phyloP scores from a whole-genome alignment of 2,888 invertebrate genomes.

The Agonopterix alstromeriana region DNA sequence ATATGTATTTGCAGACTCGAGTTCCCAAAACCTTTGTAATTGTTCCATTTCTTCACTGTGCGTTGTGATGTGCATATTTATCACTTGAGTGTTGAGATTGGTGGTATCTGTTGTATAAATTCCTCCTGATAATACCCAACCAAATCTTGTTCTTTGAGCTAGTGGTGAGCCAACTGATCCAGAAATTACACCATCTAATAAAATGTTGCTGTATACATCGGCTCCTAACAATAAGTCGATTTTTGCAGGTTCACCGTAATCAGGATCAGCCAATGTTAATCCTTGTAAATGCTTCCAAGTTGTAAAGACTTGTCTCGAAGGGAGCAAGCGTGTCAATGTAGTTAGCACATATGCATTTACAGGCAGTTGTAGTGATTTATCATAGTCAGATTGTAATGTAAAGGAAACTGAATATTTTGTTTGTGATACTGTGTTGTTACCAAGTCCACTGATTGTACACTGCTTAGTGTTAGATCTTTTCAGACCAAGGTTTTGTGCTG shows the following conservation, averaged over 20 bases:
- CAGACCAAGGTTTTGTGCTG: background rate
- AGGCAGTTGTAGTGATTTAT: too few species aligned
- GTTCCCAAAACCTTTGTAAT: too few species aligned
- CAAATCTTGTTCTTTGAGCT: slow-evolving; percentile 11
- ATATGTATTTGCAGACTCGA: too few species aligned
- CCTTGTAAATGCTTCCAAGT: slow-evolving; percentile 11
- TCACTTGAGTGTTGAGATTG: background rate
- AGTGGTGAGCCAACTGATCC: slow-evolving; percentile 5
- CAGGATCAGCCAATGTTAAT: slow-evolving; percentile 11
- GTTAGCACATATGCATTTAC: too few species aligned
- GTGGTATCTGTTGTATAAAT: background rate
- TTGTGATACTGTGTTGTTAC: too few species aligned
- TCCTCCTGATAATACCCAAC: slow-evolving; percentile 3
- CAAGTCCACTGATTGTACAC: too few species aligned
- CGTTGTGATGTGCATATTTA: background rate
- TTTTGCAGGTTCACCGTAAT: slow-evolving; percentile 7
- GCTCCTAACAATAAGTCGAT: slow-evolving; percentile 14
- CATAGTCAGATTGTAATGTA: too few species aligned
- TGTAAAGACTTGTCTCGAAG: too few species aligned
- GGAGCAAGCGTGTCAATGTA: too few species aligned
- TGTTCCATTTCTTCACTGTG: background rate
- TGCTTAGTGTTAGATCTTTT: background rate
- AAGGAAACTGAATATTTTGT: too few species aligned
- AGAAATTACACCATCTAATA: slow-evolving; percentile 10
- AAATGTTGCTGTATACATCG: slow-evolving; percentile 11